Conservation (phyloP, 2,113 vertebrate genomes). For the Microcebus tavaratra region DNA sequence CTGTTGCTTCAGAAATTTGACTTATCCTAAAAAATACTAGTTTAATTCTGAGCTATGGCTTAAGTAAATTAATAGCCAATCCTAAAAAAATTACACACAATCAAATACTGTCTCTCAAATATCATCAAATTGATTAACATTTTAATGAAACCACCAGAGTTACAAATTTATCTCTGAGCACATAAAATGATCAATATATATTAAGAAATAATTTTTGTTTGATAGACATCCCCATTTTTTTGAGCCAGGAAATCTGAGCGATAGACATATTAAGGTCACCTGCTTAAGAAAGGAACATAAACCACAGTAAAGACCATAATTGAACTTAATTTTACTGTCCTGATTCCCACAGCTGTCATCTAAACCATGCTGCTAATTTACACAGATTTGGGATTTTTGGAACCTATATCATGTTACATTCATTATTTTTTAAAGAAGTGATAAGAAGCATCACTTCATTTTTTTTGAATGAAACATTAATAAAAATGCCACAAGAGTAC, state of each 20-base stretch:
- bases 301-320: background rate
- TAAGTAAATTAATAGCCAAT: background rate
- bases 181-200: background rate
- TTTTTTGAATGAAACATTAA: background rate
- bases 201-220: slow-evolving; percentile 39
- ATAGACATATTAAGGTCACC: background rate
- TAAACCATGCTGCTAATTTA: background rate
- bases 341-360: background rate
- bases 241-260: background rate
- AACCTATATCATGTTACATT: background rate
- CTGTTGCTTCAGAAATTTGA: background rate
- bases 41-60: background rate
- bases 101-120: background rate
- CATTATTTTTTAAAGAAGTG: slow-evolving; percentile 8
- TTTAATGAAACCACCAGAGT: background rate
- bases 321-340: background rate
- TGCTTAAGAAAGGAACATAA: background rate
- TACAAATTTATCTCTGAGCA: slow-evolving; percentile 3
- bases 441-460: background rate
- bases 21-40: background rate
- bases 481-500: background rate
- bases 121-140: background rate
- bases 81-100: background rate
- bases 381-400: background rate
- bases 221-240: background rate